Evolutionary conservation across 2,113 vertebrate species (phyloP), one percentile per base, ranked within the genome.

Genomic region (Eulemur rufifrons): DNA sequence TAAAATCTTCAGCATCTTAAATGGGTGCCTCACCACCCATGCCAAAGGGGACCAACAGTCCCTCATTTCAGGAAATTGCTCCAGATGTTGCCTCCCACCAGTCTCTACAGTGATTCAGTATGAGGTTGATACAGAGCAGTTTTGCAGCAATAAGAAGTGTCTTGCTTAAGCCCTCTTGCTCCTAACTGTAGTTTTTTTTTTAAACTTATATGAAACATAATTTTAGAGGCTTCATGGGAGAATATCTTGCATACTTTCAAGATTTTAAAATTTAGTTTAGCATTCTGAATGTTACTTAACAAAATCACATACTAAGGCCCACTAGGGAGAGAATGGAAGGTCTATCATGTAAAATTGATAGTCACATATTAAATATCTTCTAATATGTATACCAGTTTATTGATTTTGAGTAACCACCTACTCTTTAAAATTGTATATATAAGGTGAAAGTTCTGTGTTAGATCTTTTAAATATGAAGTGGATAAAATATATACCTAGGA

Each of bases 281-380:
- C 12, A 59, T 73, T 89, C 81, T 81, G 66, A 92, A 85, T 95
- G 25, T 87, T 83, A 89, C 78, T 89, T 89, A 89, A 61, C 15
- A 39, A 78, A 86, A 74, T 64, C 17, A 54, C 21, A 56, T 92
- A 47, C 45, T 0, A 8, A 89, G 56, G n/a, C 32, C 76, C 14
- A 27, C n/a, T 71, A 34, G 71, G 54, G 61, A 71, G 6, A 71
- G 32, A 78, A 59, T 81, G 50, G 29, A 93, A 93, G 9, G 20
- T 59, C 66, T 45, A 21, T 45, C 10, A 59, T n/a, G 39, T 63
- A 86, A 86, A 91, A 68, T 9, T 66, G 45, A 94, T 76, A 76
- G 34, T 56, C 25, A 52, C 6, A 45, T 20, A 23, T 86, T 81
- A 68, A 56, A n/a, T 74, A 64, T 74, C 34, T 74, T 82, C 66